Evolutionary conservation across 2,797 vertebrate species (phyloP).

Genomic region (Melopsittacus undulatus): DNA sequence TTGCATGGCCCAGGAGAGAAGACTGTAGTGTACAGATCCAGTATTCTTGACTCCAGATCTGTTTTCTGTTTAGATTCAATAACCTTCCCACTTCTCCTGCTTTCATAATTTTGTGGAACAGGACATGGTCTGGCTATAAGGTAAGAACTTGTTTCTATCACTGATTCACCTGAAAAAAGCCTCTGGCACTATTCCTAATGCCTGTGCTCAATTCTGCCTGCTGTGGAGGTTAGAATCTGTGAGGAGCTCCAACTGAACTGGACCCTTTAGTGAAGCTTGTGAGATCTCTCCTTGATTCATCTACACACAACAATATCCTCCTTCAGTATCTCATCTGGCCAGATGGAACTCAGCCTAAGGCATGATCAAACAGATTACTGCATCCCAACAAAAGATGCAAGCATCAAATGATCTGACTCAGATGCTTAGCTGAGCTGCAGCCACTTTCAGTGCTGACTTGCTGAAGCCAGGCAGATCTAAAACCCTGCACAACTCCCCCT

Average conservation of each 20-base stretch:
- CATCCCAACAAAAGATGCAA: not conserved
- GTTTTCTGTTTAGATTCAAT: not conserved
- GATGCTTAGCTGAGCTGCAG: not conserved
- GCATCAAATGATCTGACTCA: not conserved
- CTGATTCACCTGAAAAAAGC: not conserved
- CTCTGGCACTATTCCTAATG: not conserved
- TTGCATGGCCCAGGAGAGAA: not conserved
- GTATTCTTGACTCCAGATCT: not conserved
- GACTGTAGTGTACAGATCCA: not conserved
- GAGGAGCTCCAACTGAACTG: not conserved
- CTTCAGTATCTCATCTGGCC: not conserved
- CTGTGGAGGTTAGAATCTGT: not conserved
- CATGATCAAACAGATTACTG: not conserved
- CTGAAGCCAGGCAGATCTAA: slow-evolving; percentile 31
- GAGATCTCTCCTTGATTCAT: not conserved
- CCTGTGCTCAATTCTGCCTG: not conserved
- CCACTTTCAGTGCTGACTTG: not conserved
- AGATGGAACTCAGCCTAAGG: not conserved
- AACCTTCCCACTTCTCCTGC: not conserved
- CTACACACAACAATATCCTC: not conserved
- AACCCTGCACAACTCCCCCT: not conserved
- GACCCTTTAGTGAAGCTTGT: not conserved
- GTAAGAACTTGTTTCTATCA: not conserved
- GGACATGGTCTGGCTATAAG: not conserved
- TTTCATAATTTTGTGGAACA: not conserved